phyloP scores from a whole-genome alignment of 1,140 invertebrate species.

The Drosophila sp. region DNA sequence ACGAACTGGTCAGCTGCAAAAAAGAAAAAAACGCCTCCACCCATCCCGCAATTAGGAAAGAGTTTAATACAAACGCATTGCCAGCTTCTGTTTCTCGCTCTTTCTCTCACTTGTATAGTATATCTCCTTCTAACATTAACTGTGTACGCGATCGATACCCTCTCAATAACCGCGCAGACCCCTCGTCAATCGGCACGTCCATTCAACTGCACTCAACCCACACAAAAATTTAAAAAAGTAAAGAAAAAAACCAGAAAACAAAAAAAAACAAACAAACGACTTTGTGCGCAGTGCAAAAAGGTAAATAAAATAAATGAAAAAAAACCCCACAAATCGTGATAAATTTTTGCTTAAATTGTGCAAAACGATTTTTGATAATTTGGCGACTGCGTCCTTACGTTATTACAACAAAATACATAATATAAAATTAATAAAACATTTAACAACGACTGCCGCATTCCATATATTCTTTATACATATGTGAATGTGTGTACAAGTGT shows the following conservation, averaged over 20 bases:
- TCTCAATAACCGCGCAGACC: neutral
- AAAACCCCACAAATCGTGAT: conserved; percentile 68
- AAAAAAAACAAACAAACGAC: conserved; percentile 57
- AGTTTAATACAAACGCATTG: conserved; percentile 11
- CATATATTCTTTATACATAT: neutral
- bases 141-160: conserved; percentile 23
- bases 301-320: conserved; percentile 30
- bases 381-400: conserved; percentile 37
- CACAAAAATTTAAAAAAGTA: conserved; percentile 45
- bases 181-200: conserved; percentile 58
- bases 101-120: conserved; percentile 12
- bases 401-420: conserved; percentile 12
- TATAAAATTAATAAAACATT: conserved; percentile 26
- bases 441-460: conserved; percentile 43
- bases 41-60: conserved; percentile 45
- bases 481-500: conserved; percentile 20
- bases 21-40: conserved; percentile 14
- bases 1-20: conserved; percentile 48
- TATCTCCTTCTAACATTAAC: conserved; percentile 3
- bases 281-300: conserved; percentile 60
- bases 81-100: conserved; percentile 32
- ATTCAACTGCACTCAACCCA: conserved; percentile 70
- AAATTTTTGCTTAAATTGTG: conserved; percentile 76
- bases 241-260: conserved; percentile 24
- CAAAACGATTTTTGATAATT: conserved; percentile 73